These are phyloP conservation scores for Caenorhabditis sinica DNA, from an alignment of 2,888 invertebrate species.

Conservation along the genomic window DNA sequence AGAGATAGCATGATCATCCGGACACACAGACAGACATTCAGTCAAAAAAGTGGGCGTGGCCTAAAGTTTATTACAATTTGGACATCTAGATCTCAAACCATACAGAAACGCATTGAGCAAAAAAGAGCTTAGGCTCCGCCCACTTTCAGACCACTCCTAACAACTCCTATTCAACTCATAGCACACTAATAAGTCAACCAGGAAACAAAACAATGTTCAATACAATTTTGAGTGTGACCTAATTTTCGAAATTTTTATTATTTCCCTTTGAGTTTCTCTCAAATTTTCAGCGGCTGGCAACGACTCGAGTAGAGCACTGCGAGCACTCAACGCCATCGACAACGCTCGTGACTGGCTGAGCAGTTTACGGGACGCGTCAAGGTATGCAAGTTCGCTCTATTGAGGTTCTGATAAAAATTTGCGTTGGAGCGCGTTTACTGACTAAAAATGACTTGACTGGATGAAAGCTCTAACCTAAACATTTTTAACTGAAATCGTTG, in stretches of 20 bases:
- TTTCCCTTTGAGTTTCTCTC: constrained; percentile 37
- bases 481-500: not conserved
- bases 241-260: not conserved
- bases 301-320: constrained; percentile 77
- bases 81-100: no score
- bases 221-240: not conserved
- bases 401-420: not conserved
- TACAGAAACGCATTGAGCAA: no score
- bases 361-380: constrained; percentile 58
- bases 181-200: not conserved
- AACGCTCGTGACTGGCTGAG: constrained; percentile 73
- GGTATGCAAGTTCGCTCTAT: constrained; percentile 40
- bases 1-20: no score
- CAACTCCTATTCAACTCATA: no score
- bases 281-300: constrained; percentile 77
- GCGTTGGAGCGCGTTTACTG: not conserved
- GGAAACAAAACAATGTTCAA: not conserved
- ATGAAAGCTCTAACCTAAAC: constrained; percentile 1
- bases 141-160: no score
- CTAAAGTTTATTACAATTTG: not conserved
- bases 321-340: constrained; percentile 73
- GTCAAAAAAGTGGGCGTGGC: not conserved
- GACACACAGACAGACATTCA: not conserved
- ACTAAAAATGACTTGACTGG: not conserved
- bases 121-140: no score